These are phyloP conservation scores for Sylvia atricapilla DNA, from an alignment of 2,113 vertebrate species.

Conservation along the genomic window DNA sequence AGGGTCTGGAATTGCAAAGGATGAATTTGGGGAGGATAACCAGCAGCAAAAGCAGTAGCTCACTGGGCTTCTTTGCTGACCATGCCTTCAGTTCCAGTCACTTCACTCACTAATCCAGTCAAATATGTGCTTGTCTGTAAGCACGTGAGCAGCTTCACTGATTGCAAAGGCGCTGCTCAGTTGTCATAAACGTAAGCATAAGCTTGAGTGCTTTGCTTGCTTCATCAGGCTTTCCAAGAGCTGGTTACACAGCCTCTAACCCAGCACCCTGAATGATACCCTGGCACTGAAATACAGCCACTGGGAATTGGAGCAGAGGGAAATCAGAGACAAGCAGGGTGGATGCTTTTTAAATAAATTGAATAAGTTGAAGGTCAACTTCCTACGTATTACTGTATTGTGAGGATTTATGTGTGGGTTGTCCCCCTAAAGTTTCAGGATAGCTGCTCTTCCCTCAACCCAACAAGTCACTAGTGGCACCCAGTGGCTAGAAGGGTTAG, in stretches of 20 bases:
- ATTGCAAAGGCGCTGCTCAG: background rate
- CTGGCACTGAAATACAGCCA: background rate
- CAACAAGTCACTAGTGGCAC: conserved; percentile 62
- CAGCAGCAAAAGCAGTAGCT: background rate
- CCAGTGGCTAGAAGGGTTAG: conserved; percentile 68
- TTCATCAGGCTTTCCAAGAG: background rate
- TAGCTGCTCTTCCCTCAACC: conserved; percentile 11
- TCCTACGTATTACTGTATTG: background rate
- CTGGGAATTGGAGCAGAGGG: background rate
- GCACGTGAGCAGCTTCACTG: background rate
- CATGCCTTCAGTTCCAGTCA: background rate
- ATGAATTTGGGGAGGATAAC: background rate
- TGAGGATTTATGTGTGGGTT: background rate
- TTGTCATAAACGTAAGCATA: background rate
- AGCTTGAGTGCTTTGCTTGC: background rate
- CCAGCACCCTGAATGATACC: background rate
- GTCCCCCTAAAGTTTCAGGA: background rate
- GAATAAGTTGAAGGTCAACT: background rate
- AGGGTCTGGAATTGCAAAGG: background rate
- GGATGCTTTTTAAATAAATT: background rate
- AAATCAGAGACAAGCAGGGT: background rate
- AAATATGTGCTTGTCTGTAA: background rate
- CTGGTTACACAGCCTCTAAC: background rate
- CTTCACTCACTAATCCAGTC: background rate
- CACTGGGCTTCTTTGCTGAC: background rate